Evolutionary conservation across 1,140 invertebrate genomes (phyloP), one percentile per base, ranked within the genome.

Genomic region (Zaprionus vittiger): DNA sequence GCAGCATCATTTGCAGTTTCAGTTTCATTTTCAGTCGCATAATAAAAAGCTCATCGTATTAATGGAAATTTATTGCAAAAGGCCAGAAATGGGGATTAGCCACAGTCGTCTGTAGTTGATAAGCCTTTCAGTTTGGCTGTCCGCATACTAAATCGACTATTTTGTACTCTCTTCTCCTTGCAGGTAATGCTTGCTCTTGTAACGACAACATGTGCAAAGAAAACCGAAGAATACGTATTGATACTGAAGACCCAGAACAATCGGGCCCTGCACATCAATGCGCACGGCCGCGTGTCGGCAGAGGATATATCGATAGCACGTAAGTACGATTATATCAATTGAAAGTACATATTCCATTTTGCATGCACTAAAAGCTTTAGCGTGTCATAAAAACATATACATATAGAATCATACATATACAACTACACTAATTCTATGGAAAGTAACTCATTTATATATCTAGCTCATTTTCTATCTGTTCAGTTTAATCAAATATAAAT

Each of bases 161-260:
- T 83, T 37, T 20, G 61, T 38, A 59, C 38, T 59, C 49, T 57
- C 54, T 55, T 26, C 11, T 38, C 11, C 20, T 69, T 79, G 1
- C 69, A 92, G 91, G 79, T 81, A 81, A 86, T 92, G 89, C 76
- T 81, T 91, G 91, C 89, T 83, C 64, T 67, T 91, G 89, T 73
- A 83, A 78, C 73, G 68, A 67, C 71, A 92, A 85, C 81, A 91
- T 83, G 83, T 85, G 78, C 89, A 92, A 81, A 87, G 81, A 86
- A 87, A 75, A 76, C 79, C 65, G 73, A 84, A 78, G 84, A 91
- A 79, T 89, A 77, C 76, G 80, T 92, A 62, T 79, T 91, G 69
- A 83, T 78, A 68, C 64, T 92, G 63, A 92, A 77, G 72, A 79
- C 54, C 65, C 69, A 82, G 77, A 80, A 73, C 79, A 70, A 85